These are phyloP conservation scores for Pyrrhopygopsis socrates DNA, from an alignment of 2,888 invertebrate genomes.

Conservation along the genomic window DNA sequence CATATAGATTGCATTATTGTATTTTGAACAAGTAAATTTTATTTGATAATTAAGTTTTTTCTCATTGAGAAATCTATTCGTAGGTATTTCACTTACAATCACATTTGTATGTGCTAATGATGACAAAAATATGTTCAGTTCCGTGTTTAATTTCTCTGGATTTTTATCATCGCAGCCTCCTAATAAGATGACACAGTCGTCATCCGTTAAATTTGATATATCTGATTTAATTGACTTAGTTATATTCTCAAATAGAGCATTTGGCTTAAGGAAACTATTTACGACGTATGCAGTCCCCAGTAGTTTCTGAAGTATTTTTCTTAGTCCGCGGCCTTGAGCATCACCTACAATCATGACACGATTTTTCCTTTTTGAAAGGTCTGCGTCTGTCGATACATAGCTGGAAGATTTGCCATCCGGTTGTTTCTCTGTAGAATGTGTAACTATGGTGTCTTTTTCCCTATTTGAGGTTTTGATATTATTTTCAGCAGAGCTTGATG, in stretches of 20 bases:
- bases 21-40: neutral
- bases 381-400: neutral
- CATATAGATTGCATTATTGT: neutral
- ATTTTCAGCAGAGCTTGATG: too few relatives aligned
- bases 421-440: too few relatives aligned
- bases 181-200: conserved; percentile 17
- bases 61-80: conserved; percentile 13
- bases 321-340: neutral
- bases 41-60: conserved; percentile 9
- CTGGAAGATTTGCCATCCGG: too few relatives aligned
- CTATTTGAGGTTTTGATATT: too few relatives aligned
- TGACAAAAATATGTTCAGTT: conserved; percentile 4
- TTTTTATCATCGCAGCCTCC: conserved; percentile 17
- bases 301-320: neutral
- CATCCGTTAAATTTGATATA: neutral
- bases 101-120: conserved; percentile 7
- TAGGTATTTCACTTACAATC: neutral
- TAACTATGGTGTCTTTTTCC: too few relatives aligned
- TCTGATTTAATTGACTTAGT: neutral
- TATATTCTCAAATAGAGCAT: neutral
- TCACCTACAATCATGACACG: neutral
- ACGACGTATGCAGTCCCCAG: neutral
- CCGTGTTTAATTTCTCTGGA: neutral
- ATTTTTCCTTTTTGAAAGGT: neutral
- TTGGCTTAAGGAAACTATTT: neutral